These are phyloP conservation scores for Temnothorax nylanderi DNA, from an alignment of 1,140 invertebrate species.

Conservation along the genomic window DNA sequence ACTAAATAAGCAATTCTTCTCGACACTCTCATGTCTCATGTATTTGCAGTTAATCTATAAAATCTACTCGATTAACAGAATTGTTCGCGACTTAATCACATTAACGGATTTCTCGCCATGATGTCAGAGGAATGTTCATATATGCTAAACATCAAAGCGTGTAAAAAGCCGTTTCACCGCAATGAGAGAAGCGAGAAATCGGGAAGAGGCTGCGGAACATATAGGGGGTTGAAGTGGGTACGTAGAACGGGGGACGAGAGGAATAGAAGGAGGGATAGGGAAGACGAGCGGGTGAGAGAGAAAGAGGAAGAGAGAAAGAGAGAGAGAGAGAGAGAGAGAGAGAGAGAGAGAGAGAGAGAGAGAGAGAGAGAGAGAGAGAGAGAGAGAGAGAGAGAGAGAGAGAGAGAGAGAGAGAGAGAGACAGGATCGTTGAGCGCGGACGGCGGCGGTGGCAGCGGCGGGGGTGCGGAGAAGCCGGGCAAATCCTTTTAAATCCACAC, in stretches of 20 bases:
- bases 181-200: constrained; percentile 51
- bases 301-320: constrained; percentile 27
- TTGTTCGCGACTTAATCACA: not conserved
- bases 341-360: constrained; percentile 24
- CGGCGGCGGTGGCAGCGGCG: constrained; percentile 58
- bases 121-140: constrained; percentile 11
- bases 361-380: constrained; percentile 30
- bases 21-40: no score
- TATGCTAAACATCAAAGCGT: constrained; percentile 30
- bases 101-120: not conserved
- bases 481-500: constrained; percentile 87
- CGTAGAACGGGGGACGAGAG: not conserved
- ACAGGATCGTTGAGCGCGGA: constrained; percentile 62
- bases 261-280: not conserved
- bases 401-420: constrained; percentile 31
- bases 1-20: not conserved
- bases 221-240: constrained; percentile 53
- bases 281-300: constrained; percentile 29
- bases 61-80: not conserved
- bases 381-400: constrained; percentile 33
- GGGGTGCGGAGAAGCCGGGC: constrained; percentile 73
- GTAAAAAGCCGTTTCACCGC: constrained; percentile 40
- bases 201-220: constrained; percentile 50
- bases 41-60: not conserved
- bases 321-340: constrained; percentile 32